Percentiles rank a stretch among this genome's conserved stretches.
phyloP scores from a whole-genome alignment of 2,797 vertebrate species.

The Tinamus major region DNA sequence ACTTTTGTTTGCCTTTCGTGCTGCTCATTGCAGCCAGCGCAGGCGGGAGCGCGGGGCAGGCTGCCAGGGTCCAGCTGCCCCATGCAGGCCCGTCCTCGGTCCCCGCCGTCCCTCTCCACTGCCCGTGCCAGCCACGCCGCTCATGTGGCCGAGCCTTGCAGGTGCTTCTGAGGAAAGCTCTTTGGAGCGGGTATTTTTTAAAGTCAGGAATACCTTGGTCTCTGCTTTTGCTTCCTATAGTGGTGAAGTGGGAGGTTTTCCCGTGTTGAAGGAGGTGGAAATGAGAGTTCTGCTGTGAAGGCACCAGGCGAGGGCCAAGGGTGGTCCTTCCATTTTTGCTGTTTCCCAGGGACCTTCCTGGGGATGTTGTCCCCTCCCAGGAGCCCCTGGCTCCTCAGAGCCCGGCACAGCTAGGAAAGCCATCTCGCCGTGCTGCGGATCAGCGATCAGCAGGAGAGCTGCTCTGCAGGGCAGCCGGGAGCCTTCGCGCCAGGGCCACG shows the following conservation, averaged over 20 bases:
- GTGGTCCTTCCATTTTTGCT: not conserved
- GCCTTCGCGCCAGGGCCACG: rapidly evolving
- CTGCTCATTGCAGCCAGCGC: not conserved
- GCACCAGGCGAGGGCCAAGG: not conserved
- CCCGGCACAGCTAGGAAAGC: not conserved
- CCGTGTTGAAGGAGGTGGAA: not conserved
- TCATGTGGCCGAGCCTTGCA: rapidly evolving
- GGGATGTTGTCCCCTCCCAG: not conserved
- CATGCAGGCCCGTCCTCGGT: not conserved
- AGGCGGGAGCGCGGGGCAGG: not conserved
- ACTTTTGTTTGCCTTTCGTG: not conserved
- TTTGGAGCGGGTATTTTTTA: not conserved
- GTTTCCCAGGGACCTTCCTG: not conserved
- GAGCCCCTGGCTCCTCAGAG: not conserved
- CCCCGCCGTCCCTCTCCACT: not conserved
- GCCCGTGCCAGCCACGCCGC: too few relatives aligned
- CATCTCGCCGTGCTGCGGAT: not conserved
- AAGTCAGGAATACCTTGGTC: not conserved
- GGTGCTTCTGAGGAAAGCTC: not conserved
- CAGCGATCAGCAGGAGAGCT: not conserved
- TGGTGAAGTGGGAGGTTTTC: not conserved
- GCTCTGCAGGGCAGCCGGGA: not conserved
- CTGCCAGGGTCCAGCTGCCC: not conserved
- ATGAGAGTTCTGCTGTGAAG: not conserved
- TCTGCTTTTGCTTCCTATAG: not conserved